A percentile compares a stretch with the other conserved stretches of the same genome.
phyloP scores from a whole-genome alignment of 2,797 vertebrate species.

The Dendrocincla tyrannina region DNA sequence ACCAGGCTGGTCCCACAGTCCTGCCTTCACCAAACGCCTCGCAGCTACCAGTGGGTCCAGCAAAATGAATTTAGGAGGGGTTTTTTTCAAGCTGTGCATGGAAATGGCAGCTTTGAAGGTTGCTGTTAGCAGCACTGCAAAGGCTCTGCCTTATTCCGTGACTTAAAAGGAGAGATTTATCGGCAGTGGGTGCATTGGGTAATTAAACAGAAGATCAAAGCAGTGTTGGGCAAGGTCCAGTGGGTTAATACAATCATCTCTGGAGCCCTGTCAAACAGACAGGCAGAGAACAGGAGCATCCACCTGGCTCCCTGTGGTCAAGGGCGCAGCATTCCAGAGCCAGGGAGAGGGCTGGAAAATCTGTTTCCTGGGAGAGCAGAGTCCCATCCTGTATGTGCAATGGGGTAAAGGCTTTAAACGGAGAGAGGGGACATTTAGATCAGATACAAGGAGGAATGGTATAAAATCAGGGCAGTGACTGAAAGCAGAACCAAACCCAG shows the following conservation, averaged over 20 bases:
- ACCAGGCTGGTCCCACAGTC: neutral
- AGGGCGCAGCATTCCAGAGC: neutral
- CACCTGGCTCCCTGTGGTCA: neutral
- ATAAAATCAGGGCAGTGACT: neutral
- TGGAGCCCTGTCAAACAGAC: neutral
- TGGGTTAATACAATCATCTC: neutral
- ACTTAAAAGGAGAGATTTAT: neutral
- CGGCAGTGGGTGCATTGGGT: neutral
- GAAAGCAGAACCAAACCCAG: neutral
- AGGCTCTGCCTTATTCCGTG: neutral
- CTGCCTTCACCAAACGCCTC: neutral
- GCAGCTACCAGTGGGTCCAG: accelerated
- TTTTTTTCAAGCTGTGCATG: neutral
- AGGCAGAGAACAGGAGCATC: neutral
- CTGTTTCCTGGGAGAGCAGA: neutral
- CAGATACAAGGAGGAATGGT: neutral
- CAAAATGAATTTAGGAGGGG: neutral
- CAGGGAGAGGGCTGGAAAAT: neutral
- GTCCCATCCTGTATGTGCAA: neutral
- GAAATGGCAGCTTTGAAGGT: neutral
- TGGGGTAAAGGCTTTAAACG: neutral
- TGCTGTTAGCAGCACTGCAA: neutral
- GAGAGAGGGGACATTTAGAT: neutral
- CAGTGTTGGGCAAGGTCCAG: neutral
- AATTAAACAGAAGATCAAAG: conserved; percentile 34